A percentile compares a stretch with the other conserved stretches of the same genome.
Evolutionary conservation across 2,113 vertebrate genomes (phyloP).

Genomic region (Colossoma macropomum): DNA sequence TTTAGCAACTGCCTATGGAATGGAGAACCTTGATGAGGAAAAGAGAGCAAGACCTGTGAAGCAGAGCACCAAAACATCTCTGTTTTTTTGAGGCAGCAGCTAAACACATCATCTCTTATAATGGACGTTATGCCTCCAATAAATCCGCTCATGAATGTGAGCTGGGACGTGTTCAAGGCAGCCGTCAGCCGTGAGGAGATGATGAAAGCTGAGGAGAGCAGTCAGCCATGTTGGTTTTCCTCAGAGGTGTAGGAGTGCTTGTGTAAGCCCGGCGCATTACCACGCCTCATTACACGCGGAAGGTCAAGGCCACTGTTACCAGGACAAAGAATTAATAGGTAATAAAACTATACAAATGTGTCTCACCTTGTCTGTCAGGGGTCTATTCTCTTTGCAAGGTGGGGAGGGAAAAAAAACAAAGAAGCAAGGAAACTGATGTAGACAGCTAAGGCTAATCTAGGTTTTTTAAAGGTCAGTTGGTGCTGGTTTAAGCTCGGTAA

Average conservation of each 20-base stretch:
- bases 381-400: not conserved
- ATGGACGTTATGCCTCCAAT: constrained; percentile 36
- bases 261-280: constrained; percentile 60
- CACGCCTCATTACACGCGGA: constrained; percentile 71
- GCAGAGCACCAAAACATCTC: not conserved
- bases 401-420: not conserved
- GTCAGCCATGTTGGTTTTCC: constrained; percentile 65
- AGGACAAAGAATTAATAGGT: constrained; percentile 59
- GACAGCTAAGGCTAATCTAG: not conserved
- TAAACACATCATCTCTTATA: not conserved
- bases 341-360: constrained; percentile 37
- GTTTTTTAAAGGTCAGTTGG: not conserved
- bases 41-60: no score
- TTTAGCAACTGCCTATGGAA: no score
- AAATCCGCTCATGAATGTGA: constrained; percentile 64
- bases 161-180: constrained; percentile 69
- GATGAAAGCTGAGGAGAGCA: constrained; percentile 58
- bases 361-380: constrained; percentile 19
- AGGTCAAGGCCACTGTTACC: constrained; percentile 68
- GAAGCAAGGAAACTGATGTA: not conserved
- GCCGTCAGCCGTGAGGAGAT: constrained; percentile 61
- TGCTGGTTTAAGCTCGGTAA: not conserved
- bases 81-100: not conserved
- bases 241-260: constrained; percentile 62
- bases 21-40: not conserved